Evolutionary conservation across 2,888 invertebrate species (phyloP), one percentile per base, ranked within the genome.

Genomic region (Aleiodes alternator): DNA sequence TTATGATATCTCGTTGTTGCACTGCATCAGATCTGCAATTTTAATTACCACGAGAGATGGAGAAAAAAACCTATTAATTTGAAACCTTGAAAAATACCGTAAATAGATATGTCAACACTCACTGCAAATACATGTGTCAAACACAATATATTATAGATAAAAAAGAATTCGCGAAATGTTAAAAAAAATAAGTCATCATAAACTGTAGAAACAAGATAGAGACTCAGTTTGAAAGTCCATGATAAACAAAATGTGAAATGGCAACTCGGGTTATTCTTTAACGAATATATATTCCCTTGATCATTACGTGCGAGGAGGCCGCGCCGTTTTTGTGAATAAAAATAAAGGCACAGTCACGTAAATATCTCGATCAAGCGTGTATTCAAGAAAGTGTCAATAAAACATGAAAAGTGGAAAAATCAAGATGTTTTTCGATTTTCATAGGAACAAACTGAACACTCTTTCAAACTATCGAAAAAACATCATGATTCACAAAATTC

Each of bases 1-100:
- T 57, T 56, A 66, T 75, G 64, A 61, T 53, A 64, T 56, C 11
- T 38, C 64, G 29, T 56, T 53, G 31, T 34, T 55, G 70, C 23
- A 16, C 75, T 31, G 48, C 70, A 75, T 75, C 55, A 66, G 70
- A 66, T 66, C 70, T 75, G 70, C 12, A 74, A 71, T 11, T 43
- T 48, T 7, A 48, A 59, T n/a, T 16, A 11, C 11, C 16, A 48
- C 43, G 23, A 23, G 23, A 43, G 43, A 43, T 43, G 9, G 23
- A 64, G 34, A 38, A 64, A 64, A 9, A 1, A n/a, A 14, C 14
- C 48, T 64, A 64, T 64, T 16, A 48, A 43, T 48, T 9, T 16
- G 5, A 16, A 43, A 48, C 64, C 64, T 64, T 64, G 64, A 64
- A 6, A 64, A 50, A 29, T n/a, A 55, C 38, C n/a, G 12, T 8